Conservation (phyloP, 2,113 vertebrate species). For the Apistogramma diplotaenia region DNA sequence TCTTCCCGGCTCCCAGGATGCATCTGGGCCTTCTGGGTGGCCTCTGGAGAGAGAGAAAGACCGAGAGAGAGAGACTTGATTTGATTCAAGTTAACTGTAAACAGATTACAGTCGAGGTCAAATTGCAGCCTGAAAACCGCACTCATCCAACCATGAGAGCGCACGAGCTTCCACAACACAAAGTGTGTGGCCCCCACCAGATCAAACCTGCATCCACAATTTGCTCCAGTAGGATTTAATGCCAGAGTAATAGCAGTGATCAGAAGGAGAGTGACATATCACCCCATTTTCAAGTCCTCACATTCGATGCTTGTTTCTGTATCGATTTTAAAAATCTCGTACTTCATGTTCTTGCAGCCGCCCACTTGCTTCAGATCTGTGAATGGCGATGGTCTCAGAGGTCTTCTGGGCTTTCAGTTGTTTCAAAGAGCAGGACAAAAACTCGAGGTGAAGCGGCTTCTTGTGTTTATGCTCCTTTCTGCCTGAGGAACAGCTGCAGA, state of each 20-base stretch:
- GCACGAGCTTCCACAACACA: not conserved
- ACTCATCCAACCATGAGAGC: not conserved
- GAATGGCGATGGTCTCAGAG: not conserved
- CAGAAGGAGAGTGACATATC: not conserved
- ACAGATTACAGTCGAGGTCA: constrained; percentile 8
- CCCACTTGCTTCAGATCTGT: constrained; percentile 3
- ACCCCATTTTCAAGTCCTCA: not conserved
- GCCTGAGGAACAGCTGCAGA: not conserved
- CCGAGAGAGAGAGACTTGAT: not conserved
- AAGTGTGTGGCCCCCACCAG: not conserved
- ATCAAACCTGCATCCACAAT: not conserved
- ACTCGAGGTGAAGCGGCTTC: not conserved
- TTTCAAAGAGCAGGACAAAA: not conserved
- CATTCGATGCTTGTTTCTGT: not conserved
- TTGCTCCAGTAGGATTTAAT: not conserved
- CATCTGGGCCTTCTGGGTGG: constrained; percentile 68
- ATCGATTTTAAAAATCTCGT: not conserved
- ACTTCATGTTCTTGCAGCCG: not conserved
- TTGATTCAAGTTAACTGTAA: constrained; percentile 2
- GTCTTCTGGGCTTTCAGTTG: constrained; percentile 1
- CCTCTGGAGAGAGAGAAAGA: constrained; percentile 40
- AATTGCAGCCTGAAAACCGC: not conserved
- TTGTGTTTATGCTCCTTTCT: not conserved
- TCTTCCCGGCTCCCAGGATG: constrained; percentile 53
- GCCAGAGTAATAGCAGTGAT: not conserved